A percentile compares a stretch with the other conserved stretches of the same genome.
phyloP scores from a whole-genome alignment of 2,888 invertebrate genomes.

The Xiphydria camelus region DNA sequence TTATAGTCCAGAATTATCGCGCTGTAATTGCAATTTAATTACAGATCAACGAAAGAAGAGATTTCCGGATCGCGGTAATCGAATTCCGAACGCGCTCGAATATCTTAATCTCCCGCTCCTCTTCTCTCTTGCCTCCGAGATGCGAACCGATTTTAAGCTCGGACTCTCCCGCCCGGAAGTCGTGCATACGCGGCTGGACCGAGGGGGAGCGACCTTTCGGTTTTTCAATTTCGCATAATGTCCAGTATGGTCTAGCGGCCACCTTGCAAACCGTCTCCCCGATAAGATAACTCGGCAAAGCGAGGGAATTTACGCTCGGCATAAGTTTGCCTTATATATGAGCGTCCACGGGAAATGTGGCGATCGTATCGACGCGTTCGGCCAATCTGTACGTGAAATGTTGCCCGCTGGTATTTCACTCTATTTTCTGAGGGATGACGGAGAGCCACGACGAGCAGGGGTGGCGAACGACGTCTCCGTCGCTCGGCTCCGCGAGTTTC shows the following conservation, averaged over 20 bases:
- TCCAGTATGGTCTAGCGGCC: constrained; percentile 43
- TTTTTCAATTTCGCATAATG: constrained; percentile 57
- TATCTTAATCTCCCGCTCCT: too few species aligned
- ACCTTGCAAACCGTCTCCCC: constrained; percentile 45
- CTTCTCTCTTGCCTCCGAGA: too few species aligned
- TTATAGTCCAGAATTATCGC: too few species aligned
- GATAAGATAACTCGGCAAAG: constrained; percentile 53
- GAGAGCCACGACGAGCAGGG: background rate
- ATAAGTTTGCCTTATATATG: constrained; percentile 56
- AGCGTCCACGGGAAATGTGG: constrained; percentile 56
- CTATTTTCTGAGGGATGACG: constrained; percentile 30
- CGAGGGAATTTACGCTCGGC: constrained; percentile 52
- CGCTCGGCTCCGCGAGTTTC: too few species aligned
- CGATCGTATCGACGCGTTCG: constrained; percentile 48
- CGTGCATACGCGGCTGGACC: constrained; percentile 9
- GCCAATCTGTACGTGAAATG: constrained; percentile 45
- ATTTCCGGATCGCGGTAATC: too few species aligned
- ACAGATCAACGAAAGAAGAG: too few species aligned
- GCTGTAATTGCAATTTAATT: too few species aligned
- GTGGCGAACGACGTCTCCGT: background rate
- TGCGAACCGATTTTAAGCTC: too few species aligned
- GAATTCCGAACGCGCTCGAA: too few species aligned
- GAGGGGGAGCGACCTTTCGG: constrained; percentile 29
- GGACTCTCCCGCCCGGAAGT: constrained; percentile 25
- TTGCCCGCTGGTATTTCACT: constrained; percentile 43